Evolutionary conservation across 2,113 vertebrate species (phyloP).

Genomic region (Neolamprologus cancellatus): DNA sequence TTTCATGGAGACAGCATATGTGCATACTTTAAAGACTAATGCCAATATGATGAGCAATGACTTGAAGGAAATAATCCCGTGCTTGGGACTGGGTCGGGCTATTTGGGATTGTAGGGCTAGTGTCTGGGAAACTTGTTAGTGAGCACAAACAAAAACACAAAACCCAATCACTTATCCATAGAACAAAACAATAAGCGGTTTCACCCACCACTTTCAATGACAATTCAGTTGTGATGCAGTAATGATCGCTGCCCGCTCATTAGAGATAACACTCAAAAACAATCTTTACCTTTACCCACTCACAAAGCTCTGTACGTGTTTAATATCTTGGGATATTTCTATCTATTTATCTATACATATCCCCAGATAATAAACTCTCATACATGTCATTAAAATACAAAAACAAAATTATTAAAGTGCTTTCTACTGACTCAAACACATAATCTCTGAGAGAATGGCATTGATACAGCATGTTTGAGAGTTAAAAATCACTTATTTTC

Average conservation of each 20-base stretch:
- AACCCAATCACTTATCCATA: slow-evolving; percentile 58
- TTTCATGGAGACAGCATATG: slow-evolving; percentile 66
- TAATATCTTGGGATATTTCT: slow-evolving; percentile 2
- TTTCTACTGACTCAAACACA: slow-evolving; percentile 66
- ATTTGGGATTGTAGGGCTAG: slow-evolving; percentile 22
- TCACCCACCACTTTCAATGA: slow-evolving; percentile 42
- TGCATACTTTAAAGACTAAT: slow-evolving; percentile 65
- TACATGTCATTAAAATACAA: slow-evolving; percentile 52
- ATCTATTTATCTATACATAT: background rate
- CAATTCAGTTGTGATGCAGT: slow-evolving; percentile 29
- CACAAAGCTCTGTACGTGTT: slow-evolving; percentile 26
- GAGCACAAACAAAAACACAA: slow-evolving; percentile 69
- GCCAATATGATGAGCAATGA: slow-evolving; percentile 61
- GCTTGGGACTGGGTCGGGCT: slow-evolving; percentile 35
- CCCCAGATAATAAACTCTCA: slow-evolving; percentile 1
- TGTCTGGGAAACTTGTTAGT: slow-evolving; percentile 57
- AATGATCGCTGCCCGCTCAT: slow-evolving; percentile 22
- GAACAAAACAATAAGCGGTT: slow-evolving; percentile 56
- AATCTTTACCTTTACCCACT: slow-evolving; percentile 41
- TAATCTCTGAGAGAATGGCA: slow-evolving; percentile 65
- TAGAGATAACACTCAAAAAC: slow-evolving; percentile 35
- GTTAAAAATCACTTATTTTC: slow-evolving; percentile 64
- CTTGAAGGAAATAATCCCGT: slow-evolving; percentile 31
- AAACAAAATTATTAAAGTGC: slow-evolving; percentile 64
- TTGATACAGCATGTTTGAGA: slow-evolving; percentile 67